Evolutionary conservation across 2,888 invertebrate species (phyloP), one percentile per base, ranked within the genome.

Genomic region (Matsumyia berberina): DNA sequence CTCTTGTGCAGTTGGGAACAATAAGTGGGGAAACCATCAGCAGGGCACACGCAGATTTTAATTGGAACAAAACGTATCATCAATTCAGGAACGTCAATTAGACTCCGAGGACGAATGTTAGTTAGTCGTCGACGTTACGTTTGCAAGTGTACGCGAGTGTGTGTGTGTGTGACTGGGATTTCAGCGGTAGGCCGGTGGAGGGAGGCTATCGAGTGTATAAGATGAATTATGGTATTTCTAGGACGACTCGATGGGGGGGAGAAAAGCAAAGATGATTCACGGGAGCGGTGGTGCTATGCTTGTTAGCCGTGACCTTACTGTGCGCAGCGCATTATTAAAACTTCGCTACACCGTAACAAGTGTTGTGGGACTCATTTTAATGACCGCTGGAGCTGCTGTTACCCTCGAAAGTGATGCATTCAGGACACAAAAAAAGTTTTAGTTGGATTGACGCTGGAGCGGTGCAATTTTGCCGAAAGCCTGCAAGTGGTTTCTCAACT

Each of bases 61-160:
- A 85, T 85, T 85, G 85, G 85, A 85, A 85, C 80, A 85, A 80
- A 85, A 80, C 85, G 74, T 81, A 81, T 81, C 81, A 85, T 85
- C 85, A 74, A 85, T 85, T 76, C 80, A 76, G 4, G 66, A 85
- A 79, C 70, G 76, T 76, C 85, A 85, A 85, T 85, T 85, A 85
- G 74, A 80, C 85, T 80, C 53, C 69, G 74, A 85, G 85, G 85
- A 85, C 85, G 85, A 85, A 85, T 74, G 80, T 70, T 74, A 76
- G 73, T 79, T 79, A 69, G 73, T 74, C 67, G 29, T 17, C 33
- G 31, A 64, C 60, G 42, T 11, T n/a, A 19, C 67, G 24, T 7
- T 29, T 46, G 11, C 11, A 17, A 12, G 12, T 46, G 57, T 39
- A 24, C 24, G n/a, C n/a, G n/a, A 24, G 67, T 31, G 12, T 12